Percentiles rank a stretch among this genome's conserved stretches.
Evolutionary conservation across 2,797 vertebrate genomes (phyloP).

Genomic region (Lophura swinhoii): DNA sequence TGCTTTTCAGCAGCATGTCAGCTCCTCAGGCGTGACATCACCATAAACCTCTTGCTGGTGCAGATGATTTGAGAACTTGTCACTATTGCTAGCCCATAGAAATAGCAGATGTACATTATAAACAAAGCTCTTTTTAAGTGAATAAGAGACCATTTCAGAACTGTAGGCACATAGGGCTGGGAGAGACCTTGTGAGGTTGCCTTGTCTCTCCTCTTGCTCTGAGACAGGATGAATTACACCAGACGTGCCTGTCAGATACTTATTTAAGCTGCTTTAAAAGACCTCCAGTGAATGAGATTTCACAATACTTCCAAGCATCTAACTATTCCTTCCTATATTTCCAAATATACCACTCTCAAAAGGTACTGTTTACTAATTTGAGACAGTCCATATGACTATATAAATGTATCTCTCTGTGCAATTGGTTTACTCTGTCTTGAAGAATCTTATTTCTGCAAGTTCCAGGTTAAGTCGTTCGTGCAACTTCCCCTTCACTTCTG

Average conservation of each 20-base stretch:
- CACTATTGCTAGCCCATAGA: background rate
- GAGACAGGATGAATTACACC: background rate
- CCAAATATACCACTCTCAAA: background rate
- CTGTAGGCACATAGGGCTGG: background rate
- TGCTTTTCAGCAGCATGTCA: background rate
- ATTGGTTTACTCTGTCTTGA: background rate
- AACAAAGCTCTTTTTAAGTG: background rate
- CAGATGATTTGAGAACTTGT: background rate
- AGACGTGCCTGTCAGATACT: background rate
- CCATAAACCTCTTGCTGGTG: background rate
- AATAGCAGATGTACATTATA: background rate
- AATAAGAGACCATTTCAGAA: background rate
- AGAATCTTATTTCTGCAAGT: background rate
- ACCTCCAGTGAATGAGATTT: background rate
- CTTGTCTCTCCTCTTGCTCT: background rate
- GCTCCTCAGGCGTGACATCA: background rate
- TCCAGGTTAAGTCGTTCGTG: background rate
- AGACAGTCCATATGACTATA: background rate
- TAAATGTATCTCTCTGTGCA: background rate
- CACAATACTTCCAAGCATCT: background rate
- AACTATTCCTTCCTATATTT: background rate
- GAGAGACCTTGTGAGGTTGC: background rate
- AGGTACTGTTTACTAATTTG: background rate
- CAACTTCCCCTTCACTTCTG: slow-evolving; percentile 13
- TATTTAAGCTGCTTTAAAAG: slow-evolving; percentile 13